phyloP scores from a whole-genome alignment of 1,140 invertebrate species.

The Ceratina japonica region DNA sequence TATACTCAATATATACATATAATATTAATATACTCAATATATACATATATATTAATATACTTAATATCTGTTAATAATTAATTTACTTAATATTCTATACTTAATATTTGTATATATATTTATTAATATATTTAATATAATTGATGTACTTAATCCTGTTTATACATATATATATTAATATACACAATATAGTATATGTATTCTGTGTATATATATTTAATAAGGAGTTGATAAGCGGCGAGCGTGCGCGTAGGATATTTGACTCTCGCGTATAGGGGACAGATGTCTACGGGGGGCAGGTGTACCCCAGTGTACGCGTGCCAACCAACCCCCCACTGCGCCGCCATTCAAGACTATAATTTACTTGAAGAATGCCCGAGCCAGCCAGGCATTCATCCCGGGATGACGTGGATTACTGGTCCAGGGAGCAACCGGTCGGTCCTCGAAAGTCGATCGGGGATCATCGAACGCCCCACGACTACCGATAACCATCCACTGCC shows the following conservation, averaged over 20 bases:
- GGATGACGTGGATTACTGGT: conserved; percentile 65
- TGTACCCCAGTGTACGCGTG: conserved; percentile 76
- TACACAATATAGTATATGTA: too few relatives aligned
- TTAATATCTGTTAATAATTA: too few relatives aligned
- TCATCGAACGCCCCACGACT: conserved; percentile 34
- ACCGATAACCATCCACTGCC: conserved; percentile 17
- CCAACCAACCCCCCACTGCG: conserved; percentile 78
- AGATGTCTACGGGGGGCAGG: conserved; percentile 78
- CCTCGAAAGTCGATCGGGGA: conserved; percentile 55
- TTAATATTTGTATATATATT: too few relatives aligned
- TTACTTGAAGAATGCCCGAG: conserved; percentile 79
- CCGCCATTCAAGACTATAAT: conserved; percentile 80
- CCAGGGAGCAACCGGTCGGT: conserved; percentile 40
- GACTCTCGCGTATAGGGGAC: conserved; percentile 72
- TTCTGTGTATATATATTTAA: conserved; percentile 1
- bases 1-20: too few relatives aligned
- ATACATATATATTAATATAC: too few relatives aligned
- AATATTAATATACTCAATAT: too few relatives aligned
- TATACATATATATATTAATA: too few relatives aligned
- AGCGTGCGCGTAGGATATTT: conserved; percentile 48
- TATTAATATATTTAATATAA: too few relatives aligned
- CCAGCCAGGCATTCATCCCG: conserved; percentile 65
- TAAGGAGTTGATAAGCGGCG: conserved; percentile 50
- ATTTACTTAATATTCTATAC: too few relatives aligned
- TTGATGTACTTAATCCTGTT: too few relatives aligned